Percentiles rank a stretch among this genome's conserved stretches.
Conservation (phyloP, 2,888 invertebrate species). For the Bugula neritina region DNA sequence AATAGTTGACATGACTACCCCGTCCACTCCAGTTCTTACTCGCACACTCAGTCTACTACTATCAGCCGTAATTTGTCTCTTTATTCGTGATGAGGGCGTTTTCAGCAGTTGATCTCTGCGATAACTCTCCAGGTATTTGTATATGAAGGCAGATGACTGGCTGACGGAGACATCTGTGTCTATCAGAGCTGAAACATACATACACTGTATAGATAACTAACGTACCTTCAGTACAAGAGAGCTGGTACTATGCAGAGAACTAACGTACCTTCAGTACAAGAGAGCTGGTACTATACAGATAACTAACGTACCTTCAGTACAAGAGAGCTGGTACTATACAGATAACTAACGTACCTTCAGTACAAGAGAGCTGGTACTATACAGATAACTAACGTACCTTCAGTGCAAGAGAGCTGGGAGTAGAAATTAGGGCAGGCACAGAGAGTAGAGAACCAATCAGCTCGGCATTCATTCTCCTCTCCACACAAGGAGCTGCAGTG, state of each 20-base stretch:
- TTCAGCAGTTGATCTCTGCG: constrained; percentile 73
- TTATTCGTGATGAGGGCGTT: constrained; percentile 8
- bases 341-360: constrained; percentile 53
- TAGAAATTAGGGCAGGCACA: constrained; percentile 58
- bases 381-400: constrained; percentile 48
- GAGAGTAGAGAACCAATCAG: constrained; percentile 77
- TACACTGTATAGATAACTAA: background rate
- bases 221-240: constrained; percentile 65
- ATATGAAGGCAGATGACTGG: constrained; percentile 72
- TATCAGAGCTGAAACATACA: constrained; percentile 12
- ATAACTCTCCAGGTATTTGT: constrained; percentile 68
- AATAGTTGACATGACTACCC: background rate
- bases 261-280: constrained; percentile 62
- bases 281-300: constrained; percentile 71
- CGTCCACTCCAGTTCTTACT: constrained; percentile 70
- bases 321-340: constrained; percentile 74
- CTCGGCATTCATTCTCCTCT: constrained; percentile 68
- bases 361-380: constrained; percentile 74
- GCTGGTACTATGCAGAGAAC: constrained; percentile 68
- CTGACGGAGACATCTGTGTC: constrained; percentile 59
- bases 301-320: constrained; percentile 58
- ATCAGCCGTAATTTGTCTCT: constrained; percentile 29
- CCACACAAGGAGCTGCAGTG: constrained; percentile 57
- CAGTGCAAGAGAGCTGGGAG: constrained; percentile 72
- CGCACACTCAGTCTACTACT: constrained; percentile 70